Percentiles rank a stretch among this genome's conserved stretches.
phyloP scores from a whole-genome alignment of 2,113 vertebrate species.

The Crotalus horridus region DNA sequence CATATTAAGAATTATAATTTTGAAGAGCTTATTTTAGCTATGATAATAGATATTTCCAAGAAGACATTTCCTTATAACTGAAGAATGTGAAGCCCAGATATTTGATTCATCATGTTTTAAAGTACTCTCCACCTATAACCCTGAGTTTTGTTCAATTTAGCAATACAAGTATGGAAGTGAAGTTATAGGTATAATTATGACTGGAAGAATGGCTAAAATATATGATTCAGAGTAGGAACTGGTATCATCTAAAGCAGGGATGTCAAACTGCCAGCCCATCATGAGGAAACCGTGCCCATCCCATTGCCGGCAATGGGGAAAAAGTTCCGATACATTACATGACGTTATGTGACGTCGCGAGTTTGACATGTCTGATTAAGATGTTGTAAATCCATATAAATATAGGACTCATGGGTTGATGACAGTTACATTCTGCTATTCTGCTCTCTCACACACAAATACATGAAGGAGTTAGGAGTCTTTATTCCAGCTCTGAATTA shows the following conservation, averaged over 20 bases:
- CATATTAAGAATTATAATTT: not conserved
- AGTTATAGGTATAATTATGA: not conserved
- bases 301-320: no score
- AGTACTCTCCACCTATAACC: not conserved
- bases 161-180: not conserved
- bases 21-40: not conserved
- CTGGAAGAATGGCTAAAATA: not conserved
- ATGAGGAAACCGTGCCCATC: fast-evolving
- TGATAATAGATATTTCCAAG: not conserved
- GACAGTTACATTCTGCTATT: not conserved
- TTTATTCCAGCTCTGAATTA: no score
- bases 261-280: no score
- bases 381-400: not conserved
- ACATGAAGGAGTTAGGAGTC: no score
- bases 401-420: not conserved
- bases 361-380: no score
- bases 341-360: fast-evolving
- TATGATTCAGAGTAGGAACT: not conserved
- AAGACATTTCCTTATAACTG: not conserved
- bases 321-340: no score
- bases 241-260: not conserved
- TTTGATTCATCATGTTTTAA: not conserved
- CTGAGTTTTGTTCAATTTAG: not conserved
- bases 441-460: no score
- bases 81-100: not conserved